A percentile compares a stretch with the other conserved stretches of the same genome.
These are phyloP conservation scores for Pachycephala philippinensis DNA, from an alignment of 2,113 vertebrate genomes.

Conservation along the genomic window DNA sequence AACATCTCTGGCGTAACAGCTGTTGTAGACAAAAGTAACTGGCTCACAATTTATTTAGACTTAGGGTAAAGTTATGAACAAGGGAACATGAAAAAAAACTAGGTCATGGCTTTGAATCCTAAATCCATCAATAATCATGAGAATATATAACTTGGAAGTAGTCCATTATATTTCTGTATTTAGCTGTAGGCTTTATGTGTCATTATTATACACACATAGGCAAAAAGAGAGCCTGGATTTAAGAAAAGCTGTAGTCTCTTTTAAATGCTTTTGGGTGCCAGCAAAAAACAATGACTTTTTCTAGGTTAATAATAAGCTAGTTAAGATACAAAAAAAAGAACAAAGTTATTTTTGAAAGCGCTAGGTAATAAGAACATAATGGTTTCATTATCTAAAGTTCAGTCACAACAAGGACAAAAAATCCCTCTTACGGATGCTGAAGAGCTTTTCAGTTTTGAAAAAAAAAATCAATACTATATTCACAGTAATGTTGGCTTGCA, in stretches of 20 bases:
- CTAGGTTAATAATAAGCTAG: not conserved
- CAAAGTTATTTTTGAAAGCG: slow-evolving; percentile 34
- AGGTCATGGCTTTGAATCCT: not conserved
- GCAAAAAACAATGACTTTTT: not conserved
- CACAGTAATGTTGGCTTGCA: slow-evolving; percentile 44
- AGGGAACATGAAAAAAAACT: not conserved
- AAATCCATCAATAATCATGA: not conserved
- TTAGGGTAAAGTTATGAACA: not conserved
- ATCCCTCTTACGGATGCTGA: not conserved
- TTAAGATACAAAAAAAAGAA: not conserved
- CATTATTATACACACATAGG: not conserved
- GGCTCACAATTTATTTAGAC: not conserved
- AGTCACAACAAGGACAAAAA: slow-evolving; percentile 23
- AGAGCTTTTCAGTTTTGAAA: slow-evolving; percentile 39
- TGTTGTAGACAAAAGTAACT: not conserved
- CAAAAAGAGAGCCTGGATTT: not conserved
- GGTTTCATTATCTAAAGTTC: slow-evolving; percentile 54
- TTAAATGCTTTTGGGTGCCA: not conserved
- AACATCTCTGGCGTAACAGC: accelerated
- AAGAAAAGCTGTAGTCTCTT: not conserved
- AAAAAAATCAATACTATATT: slow-evolving; percentile 60
- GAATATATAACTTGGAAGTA: not conserved
- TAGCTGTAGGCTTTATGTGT: not conserved
- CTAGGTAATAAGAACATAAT: not conserved
- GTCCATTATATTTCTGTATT: not conserved